These are phyloP conservation scores for Choreutis nemorana DNA, from an alignment of 2,888 invertebrate species.

Conservation along the genomic window DNA sequence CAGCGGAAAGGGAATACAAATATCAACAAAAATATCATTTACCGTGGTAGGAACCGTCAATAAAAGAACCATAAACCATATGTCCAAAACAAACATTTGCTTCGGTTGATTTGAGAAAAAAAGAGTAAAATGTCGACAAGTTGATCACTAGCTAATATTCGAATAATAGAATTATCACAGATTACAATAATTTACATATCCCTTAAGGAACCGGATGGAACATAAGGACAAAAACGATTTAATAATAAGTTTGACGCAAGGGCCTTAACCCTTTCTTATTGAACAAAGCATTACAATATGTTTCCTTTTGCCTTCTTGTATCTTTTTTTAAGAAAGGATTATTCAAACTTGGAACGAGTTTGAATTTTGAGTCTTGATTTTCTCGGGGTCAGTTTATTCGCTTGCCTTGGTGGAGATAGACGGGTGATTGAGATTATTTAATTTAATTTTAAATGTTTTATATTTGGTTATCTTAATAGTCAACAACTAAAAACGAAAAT, in stretches of 20 bases:
- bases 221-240: slow-evolving; percentile 63
- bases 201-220: slow-evolving; percentile 56
- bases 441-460: slow-evolving; percentile 9
- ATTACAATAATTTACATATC: slow-evolving; percentile 63
- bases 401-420: slow-evolving; percentile 37
- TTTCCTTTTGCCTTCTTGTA: slow-evolving; percentile 40
- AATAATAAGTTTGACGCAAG: slow-evolving; percentile 57
- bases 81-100: slow-evolving; percentile 52
- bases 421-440: slow-evolving; percentile 20
- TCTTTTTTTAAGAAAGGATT: slow-evolving; percentile 52
- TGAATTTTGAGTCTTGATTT: slow-evolving; percentile 29
- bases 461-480: neutral
- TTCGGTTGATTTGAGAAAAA: slow-evolving; percentile 16
- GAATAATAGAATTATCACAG: slow-evolving; percentile 63
- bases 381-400: slow-evolving; percentile 53
- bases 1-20: slow-evolving; percentile 16
- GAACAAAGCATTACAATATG: slow-evolving; percentile 61
- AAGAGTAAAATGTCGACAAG: slow-evolving; percentile 43
- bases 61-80: slow-evolving; percentile 33
- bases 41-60: slow-evolving; percentile 20
- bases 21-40: slow-evolving; percentile 18
- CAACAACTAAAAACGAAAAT: neutral
- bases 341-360: slow-evolving; percentile 59
- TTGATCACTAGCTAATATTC: slow-evolving; percentile 52
- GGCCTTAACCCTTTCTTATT: slow-evolving; percentile 57